Base-by-base conservation (phyloP, 2,113 vertebrate species). In the Laticauda laticaudata region DNA sequence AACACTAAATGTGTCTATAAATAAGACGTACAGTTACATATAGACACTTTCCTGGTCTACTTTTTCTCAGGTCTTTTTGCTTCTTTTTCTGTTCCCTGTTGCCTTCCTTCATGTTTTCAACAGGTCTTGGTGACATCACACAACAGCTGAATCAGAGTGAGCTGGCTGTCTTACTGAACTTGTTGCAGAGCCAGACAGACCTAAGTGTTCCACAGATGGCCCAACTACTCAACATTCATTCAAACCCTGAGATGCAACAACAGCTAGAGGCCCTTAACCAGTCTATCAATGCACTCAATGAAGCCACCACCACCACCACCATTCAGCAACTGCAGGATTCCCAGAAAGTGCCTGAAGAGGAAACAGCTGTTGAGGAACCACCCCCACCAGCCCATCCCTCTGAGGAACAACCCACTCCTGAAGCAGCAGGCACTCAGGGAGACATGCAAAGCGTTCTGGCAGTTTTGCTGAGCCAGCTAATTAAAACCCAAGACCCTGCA, bases 91-190 rank as follows among this genome's bases (percentile, higher is more conserved):
- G 10, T 59, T 4, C 18, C 51, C 45, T 15, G 23, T 23, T 2
- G 21, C 14, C 12, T 43, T 90, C 92, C 0, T 64, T 87, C 29
- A 1, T 94, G 88, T 96, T 88, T 91, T 91, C 94, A 91, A 61
- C 97, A 99, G 98, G 98, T 93, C 97, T 99, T 29, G 98, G 98
- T 92, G 98, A 98, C 20, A 99, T 99, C 90, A 98, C 99, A 5
- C 99, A 99, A 96, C 99, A 99, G 97, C 96, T 99, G 97, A 99
- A 99, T 96, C 99, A 99, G 97, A 98, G 98, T 1, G 99, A 99
- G 95, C 93, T 99, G 94, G 99, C 99, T 2, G 98, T 99, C 94
- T 97, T 99, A 89, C 93, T 99, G 93, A 99, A 99, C 97, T 98
- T 99, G 96, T 98, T 99, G 93, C 99, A 99, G 97, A 99, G 99